Conservation (phyloP, 1,140 invertebrate species). For the Bombus pyrosoma region DNA sequence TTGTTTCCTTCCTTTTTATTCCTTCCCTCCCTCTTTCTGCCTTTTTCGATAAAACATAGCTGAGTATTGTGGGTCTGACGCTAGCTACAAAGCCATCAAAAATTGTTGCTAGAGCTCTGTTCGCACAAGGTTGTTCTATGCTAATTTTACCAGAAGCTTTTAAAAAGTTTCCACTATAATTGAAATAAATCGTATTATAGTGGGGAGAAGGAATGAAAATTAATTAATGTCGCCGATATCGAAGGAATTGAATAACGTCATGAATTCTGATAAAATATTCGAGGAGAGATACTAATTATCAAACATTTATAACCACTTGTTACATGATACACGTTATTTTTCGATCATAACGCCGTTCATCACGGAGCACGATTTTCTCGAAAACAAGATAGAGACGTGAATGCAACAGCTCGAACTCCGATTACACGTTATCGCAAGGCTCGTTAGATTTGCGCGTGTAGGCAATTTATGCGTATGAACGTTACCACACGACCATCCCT, state of each 20-base stretch:
- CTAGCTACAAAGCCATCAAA: too few relatives aligned
- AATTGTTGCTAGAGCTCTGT: too few relatives aligned
- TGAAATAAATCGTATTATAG: background rate
- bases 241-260: background rate
- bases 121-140: too few relatives aligned
- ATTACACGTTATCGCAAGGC: constrained; percentile 35
- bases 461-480: constrained; percentile 43
- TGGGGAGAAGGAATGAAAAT: too few relatives aligned
- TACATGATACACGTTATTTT: background rate
- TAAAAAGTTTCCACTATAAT: background rate
- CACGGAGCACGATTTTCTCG: background rate
- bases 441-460: constrained; percentile 49
- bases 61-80: too few relatives aligned
- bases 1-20: too few relatives aligned
- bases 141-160: background rate
- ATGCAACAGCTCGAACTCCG: constrained; percentile 27
- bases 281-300: background rate
- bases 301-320: background rate
- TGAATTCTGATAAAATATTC: background rate
- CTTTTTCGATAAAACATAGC: too few relatives aligned
- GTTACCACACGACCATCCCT: constrained; percentile 47
- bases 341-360: background rate
- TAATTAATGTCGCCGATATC: background rate
- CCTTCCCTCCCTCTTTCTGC: too few relatives aligned
- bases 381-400: constrained; percentile 19